phyloP scores from a whole-genome alignment of 30 jellyfish, hydroid and myxozoan species.

The Aurelia coerulea region DNA sequence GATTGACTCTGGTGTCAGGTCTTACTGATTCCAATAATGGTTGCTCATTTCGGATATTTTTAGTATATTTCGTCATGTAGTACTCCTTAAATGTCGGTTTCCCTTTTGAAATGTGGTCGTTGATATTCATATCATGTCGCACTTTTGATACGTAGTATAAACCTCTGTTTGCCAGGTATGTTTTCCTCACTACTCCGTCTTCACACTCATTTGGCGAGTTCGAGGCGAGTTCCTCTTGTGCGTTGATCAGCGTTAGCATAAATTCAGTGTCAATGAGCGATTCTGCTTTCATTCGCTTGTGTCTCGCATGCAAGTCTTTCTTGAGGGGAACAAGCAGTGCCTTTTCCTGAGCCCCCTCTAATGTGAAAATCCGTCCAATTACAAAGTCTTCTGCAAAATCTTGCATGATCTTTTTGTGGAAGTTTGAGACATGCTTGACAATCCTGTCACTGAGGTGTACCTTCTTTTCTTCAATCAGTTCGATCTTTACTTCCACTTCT shows the following conservation, averaged over 20 bases:
- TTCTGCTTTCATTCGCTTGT: neutral
- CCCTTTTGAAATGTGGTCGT: slow-evolving; percentile 32
- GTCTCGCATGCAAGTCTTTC: neutral
- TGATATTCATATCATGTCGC: slow-evolving; percentile 1
- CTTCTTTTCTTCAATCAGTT: neutral
- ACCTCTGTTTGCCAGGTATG: slow-evolving; percentile 37
- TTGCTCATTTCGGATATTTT: slow-evolving; percentile 21
- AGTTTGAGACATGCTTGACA: slow-evolving; percentile 4
- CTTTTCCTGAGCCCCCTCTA: neutral
- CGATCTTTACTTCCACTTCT: slow-evolving; percentile 42
- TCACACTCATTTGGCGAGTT: neutral
- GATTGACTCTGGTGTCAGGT: slow-evolving; percentile 16
- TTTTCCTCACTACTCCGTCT: slow-evolving; percentile 62
- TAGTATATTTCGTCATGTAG: slow-evolving; percentile 57
- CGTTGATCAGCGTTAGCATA: neutral
- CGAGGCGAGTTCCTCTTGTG: neutral
- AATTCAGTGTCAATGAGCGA: slow-evolving; percentile 17
- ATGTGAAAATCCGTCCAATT: slow-evolving; percentile 4
- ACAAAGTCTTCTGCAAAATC: neutral
- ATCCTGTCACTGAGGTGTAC: neutral
- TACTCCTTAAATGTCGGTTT: slow-evolving; percentile 67
- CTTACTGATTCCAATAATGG: slow-evolving; percentile 64
- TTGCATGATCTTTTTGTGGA: slow-evolving; percentile 35
- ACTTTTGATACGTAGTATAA: slow-evolving; percentile 55
- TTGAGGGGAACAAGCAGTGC: slow-evolving; percentile 18